Conservation (phyloP, 2,113 vertebrate genomes). For the Delphinapterus leucas region DNA sequence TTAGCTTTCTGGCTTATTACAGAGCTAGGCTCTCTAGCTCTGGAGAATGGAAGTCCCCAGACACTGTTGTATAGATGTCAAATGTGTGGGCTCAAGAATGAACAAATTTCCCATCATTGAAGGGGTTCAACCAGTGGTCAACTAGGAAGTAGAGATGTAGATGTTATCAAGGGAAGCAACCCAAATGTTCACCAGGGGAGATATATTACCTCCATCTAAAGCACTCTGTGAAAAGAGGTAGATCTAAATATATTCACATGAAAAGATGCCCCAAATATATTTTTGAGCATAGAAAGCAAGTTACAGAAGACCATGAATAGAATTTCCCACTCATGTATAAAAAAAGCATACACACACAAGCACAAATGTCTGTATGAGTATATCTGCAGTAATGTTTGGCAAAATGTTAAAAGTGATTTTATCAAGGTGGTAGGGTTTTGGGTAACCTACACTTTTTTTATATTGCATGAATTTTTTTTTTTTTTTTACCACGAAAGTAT, state of each 20-base stretch:
- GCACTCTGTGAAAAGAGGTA: background rate
- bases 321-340: background rate
- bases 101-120: background rate
- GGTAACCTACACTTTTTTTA: background rate
- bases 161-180: background rate
- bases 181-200: background rate
- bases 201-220: background rate
- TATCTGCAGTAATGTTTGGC: background rate
- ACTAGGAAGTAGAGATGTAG: background rate
- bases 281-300: background rate
- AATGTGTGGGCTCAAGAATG: background rate
- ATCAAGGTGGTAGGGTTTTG: background rate
- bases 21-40: background rate
- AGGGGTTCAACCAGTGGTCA: background rate
- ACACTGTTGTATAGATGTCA: background rate
- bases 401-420: conserved; percentile 32
- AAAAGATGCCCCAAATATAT: background rate
- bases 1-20: background rate
- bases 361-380: background rate
- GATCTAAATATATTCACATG: background rate
- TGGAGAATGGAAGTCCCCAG: background rate
- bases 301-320: background rate
- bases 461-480: background rate
- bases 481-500: background rate
- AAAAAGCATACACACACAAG: background rate